phyloP scores from a whole-genome alignment of 2,113 vertebrate species.

The Apistogramma diplotaenia region DNA sequence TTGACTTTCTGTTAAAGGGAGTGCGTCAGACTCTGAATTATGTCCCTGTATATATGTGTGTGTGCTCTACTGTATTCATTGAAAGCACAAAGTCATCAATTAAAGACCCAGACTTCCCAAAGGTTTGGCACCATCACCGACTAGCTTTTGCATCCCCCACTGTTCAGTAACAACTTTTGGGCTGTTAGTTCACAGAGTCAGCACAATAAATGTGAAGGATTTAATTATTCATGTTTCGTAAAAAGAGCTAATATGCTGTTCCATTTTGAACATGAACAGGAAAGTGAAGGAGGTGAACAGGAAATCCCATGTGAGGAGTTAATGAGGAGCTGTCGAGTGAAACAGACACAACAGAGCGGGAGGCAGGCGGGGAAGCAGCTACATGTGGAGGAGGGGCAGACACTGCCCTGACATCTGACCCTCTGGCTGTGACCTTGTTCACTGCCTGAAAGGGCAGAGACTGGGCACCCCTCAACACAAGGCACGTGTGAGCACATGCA shows the following conservation, averaged over 20 bases:
- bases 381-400: conserved; percentile 43
- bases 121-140: conserved; percentile 19
- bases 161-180: conserved; percentile 20
- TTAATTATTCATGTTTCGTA: conserved; percentile 57
- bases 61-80: conserved; percentile 36
- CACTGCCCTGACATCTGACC: conserved; percentile 69
- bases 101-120: conserved; percentile 49
- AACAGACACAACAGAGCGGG: conserved; percentile 70
- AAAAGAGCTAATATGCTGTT: conserved; percentile 54
- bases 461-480: conserved; percentile 48
- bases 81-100: conserved; percentile 70
- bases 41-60: conserved; percentile 38
- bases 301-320: conserved; percentile 72
- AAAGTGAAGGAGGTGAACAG: conserved; percentile 58
- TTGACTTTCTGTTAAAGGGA: conserved; percentile 79
- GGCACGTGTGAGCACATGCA: neutral
- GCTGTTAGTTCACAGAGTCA: conserved; percentile 43
- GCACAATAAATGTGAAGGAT: conserved; percentile 27
- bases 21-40: conserved; percentile 74
- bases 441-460: conserved; percentile 55
- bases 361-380: conserved; percentile 3
- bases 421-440: conserved; percentile 65
- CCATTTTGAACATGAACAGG: conserved; percentile 53
- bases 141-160: neutral
- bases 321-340: conserved; percentile 71